Evolutionary conservation across 2,797 vertebrate genomes (phyloP), one percentile per base, ranked within the genome.

Genomic region (Xiphorhynchus erythropygius): DNA sequence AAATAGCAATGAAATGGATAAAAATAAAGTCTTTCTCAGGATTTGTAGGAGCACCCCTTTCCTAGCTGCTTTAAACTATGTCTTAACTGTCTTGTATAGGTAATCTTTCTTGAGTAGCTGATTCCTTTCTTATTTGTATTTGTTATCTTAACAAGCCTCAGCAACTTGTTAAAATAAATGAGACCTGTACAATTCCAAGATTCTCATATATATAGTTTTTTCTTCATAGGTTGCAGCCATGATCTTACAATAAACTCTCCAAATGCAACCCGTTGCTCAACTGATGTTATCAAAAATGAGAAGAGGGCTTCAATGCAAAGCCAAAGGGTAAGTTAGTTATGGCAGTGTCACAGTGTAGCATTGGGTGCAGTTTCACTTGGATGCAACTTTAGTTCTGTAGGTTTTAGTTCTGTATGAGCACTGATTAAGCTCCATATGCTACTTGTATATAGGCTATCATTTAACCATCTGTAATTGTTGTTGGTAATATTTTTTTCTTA

Each of bases 241-340:
- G 93, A 97, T 77, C 65, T 91, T 81, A 62, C 62, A 49, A 21
- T 79, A 93, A 68, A 33, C 56, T 97, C 96, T 82, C 89, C 96
- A 75, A 84, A 53, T 56, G 30, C 81, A 71, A 32, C 78, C n/a
- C 5, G 5, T 83, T 92, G 23, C 87, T 97, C 95, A 55, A 89
- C 93, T 67, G 69, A 73, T 18, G 0, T 13, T 44, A 63, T 50
- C 75, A 28, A 25, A 63, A 86, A 64, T 28, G 30, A 84, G 32
- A 67, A 17, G 59, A 79, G 19, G 35, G 25, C 78, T 87, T 93
- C 79, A 28, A 1, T 30, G 57, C 32, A 42, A 53, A 81, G 25
- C 5, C 56, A 56, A 63, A 39, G 32, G 32, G 96, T 98, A 87
- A 96, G 94, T 93, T 39, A 57, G 39, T 76, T 84, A 4, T 13